These are phyloP conservation scores for Ostrea denselamellosa DNA, from an alignment of 1,140 invertebrate species.

Conservation along the genomic window DNA sequence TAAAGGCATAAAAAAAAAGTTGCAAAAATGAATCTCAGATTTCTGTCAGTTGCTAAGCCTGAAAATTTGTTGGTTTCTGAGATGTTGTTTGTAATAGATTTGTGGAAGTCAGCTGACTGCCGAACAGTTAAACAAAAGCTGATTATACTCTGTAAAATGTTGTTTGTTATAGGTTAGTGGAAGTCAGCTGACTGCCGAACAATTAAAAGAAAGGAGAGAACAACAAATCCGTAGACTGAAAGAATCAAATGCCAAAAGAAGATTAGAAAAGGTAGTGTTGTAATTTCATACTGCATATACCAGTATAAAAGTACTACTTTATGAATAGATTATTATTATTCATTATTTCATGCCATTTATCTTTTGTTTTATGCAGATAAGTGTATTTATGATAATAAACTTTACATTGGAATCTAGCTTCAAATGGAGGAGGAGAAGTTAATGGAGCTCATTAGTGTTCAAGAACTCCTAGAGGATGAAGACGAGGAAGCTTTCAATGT, in stretches of 20 bases:
- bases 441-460: constrained; percentile 87
- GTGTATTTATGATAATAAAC: too few relatives aligned
- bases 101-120: constrained; percentile 79
- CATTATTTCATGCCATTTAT: too few relatives aligned
- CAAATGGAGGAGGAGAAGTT: constrained; percentile 93
- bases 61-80: too few relatives aligned
- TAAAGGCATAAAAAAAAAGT: too few relatives aligned
- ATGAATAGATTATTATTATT: too few relatives aligned
- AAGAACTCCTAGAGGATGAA: constrained; percentile 88
- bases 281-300: too few relatives aligned
- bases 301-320: too few relatives aligned
- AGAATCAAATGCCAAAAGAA: constrained; percentile 70
- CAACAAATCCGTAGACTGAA: constrained; percentile 88
- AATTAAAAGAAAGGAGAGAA: constrained; percentile 90
- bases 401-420: constrained; percentile 79
- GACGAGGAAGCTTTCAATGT: constrained; percentile 88
- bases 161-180: constrained; percentile 72
- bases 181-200: constrained; percentile 82
- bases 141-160: too few relatives aligned
- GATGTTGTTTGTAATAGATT: constrained; percentile 46
- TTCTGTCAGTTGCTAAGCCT: too few relatives aligned
- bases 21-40: too few relatives aligned
- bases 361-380: too few relatives aligned
- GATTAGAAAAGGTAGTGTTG: constrained; percentile 70
- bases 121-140: constrained; percentile 91